These are phyloP conservation scores for Caenorhabditis angaria DNA, from an alignment of 2,888 invertebrate genomes.

Conservation along the genomic window DNA sequence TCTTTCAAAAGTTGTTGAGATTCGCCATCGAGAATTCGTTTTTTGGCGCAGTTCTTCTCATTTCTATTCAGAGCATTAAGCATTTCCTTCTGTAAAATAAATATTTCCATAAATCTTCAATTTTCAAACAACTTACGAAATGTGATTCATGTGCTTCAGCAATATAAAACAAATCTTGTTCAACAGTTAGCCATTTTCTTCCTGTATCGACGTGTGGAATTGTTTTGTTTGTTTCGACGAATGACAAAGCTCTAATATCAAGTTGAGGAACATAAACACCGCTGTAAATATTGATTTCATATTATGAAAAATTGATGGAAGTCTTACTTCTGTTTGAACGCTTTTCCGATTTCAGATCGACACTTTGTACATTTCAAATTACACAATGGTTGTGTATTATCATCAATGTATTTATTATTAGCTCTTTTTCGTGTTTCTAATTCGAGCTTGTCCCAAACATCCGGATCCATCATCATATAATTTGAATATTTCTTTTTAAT, in stretches of 20 bases:
- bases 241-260: slow-evolving; percentile 8
- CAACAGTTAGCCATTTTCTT: slow-evolving; percentile 25
- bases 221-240: background rate
- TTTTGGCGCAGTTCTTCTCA: background rate
- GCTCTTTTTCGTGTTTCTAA: slow-evolving; percentile 17
- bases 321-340: slow-evolving; percentile 28
- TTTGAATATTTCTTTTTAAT: slow-evolving; percentile 33
- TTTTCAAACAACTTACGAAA: slow-evolving; percentile 9
- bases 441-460: slow-evolving; percentile 17
- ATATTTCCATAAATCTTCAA: background rate
- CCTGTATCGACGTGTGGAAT: background rate
- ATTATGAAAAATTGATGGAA: background rate
- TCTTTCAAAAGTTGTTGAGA: background rate
- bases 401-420: slow-evolving; percentile 8
- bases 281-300: slow-evolving; percentile 15
- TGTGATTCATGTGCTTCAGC: slow-evolving; percentile 1
- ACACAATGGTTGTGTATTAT: slow-evolving; percentile 23
- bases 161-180: slow-evolving; percentile 24
- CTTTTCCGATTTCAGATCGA: slow-evolving; percentile 19
- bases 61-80: background rate
- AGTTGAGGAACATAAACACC: slow-evolving; percentile 39
- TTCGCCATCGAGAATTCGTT: background rate
- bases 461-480: slow-evolving; percentile 27
- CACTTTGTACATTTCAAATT: slow-evolving; percentile 19
- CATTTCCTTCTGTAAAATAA: background rate